Conservation (phyloP, 2,888 invertebrate species). For the Ochlodes sylvanus region DNA sequence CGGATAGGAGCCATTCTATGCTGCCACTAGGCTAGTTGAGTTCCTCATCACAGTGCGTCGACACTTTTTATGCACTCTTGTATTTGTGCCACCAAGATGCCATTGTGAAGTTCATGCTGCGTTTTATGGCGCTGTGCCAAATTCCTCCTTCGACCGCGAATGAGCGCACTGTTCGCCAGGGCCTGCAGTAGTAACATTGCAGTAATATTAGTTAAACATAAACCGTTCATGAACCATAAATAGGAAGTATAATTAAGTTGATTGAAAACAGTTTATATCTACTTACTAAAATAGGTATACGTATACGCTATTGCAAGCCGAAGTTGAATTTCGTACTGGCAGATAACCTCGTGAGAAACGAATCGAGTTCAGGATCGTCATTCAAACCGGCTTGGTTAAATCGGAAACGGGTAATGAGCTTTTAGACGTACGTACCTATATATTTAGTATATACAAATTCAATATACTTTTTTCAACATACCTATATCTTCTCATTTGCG, state of each 20-base stretch:
- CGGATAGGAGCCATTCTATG: too few relatives aligned
- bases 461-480: background rate
- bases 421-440: background rate
- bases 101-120: conserved; percentile 23
- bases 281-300: background rate
- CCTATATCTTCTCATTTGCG: background rate
- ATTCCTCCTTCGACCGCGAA: conserved; percentile 7
- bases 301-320: background rate
- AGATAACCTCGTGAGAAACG: conserved; percentile 62
- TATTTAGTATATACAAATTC: too few relatives aligned
- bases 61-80: conserved; percentile 9
- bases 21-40: background rate
- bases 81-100: conserved; percentile 18
- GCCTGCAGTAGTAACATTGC: conserved; percentile 17
- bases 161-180: conserved; percentile 6
- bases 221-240: background rate
- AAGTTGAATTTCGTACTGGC: conserved; percentile 31
- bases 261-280: background rate
- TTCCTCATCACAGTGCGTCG: background rate
- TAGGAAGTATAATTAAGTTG: background rate
- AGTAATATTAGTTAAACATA: background rate
- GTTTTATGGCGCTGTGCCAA: conserved; percentile 31
- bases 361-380: conserved; percentile 56
- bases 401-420: conserved; percentile 41
- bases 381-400: conserved; percentile 56